Percentiles rank a stretch among this genome's conserved stretches.
Conservation (phyloP, 2,113 vertebrate genomes). For the Gavia stellata region DNA sequence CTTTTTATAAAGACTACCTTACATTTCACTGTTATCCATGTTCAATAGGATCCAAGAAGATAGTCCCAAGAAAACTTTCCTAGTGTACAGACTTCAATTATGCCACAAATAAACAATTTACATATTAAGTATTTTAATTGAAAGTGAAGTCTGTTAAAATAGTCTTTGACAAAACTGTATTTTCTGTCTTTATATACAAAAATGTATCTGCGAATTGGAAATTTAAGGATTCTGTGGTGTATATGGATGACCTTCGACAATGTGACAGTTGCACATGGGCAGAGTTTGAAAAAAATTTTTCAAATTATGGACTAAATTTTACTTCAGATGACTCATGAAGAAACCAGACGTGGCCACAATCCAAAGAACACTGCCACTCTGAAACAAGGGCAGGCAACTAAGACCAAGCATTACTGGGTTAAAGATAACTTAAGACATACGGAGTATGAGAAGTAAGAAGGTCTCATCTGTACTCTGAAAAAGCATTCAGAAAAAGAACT, state of each 20-base stretch:
- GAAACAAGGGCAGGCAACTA: background rate
- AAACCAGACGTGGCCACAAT: background rate
- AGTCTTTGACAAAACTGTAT: background rate
- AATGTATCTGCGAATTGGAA: background rate
- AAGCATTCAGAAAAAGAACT: background rate
- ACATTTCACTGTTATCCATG: background rate
- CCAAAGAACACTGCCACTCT: background rate
- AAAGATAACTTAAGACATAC: background rate
- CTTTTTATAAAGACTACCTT: background rate
- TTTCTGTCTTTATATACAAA: background rate
- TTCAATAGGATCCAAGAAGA: background rate
- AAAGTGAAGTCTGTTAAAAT: background rate
- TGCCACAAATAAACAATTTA: background rate
- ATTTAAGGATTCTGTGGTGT: background rate
- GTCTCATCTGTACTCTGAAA: background rate
- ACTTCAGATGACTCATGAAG: background rate
- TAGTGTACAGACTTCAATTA: background rate
- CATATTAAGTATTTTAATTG: background rate
- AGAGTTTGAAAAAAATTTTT: background rate
- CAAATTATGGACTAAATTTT: background rate
- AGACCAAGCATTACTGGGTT: background rate
- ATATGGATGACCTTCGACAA: background rate
- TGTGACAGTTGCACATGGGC: background rate
- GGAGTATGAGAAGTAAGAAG: background rate
- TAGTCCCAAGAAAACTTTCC: background rate